Evolutionary conservation across 1,140 invertebrate species (phyloP), one percentile per base, ranked within the genome.

Genomic region (Eueides isabella): DNA sequence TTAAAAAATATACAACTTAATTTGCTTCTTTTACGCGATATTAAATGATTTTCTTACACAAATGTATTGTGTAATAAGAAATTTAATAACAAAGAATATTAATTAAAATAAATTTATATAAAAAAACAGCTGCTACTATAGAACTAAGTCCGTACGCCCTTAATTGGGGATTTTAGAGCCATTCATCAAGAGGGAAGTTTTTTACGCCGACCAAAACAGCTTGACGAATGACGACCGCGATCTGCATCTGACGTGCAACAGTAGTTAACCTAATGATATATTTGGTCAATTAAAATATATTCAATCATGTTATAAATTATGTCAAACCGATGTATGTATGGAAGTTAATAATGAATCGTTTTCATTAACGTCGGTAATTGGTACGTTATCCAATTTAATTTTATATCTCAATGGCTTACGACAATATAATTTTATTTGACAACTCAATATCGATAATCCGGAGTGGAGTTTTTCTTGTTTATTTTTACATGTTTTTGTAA

Each of bases 131-230:
- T 55, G 48, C 4, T 55, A 26, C 48, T 23, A 6, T 44, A 19
- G 28, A 5, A 63, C 28, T 63, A 29, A 16, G 23, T 14, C 55
- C 61, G 41, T 38, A 38, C 65, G 65, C 44, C 67, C 64, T 73
- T 73, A 73, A 73, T 73, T 73, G 71, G 71, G 31, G 71, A 67
- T 73, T 72, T 67, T 67, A 73, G 65, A n/a, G 67, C 23, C 71
- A 67, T 73, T 73, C 67, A 73, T 73, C 71, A 73, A 73, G 55
- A 19, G 65, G 31, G 48, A 41, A 41, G 65, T 67, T 73, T 73
- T 73, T 73, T 55, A 55, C 3, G 19, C 41, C 41, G 33, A n/a
- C 16, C 67, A 23, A 62, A 70, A 70, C 68, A 16, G 44, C 67
- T 72, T 66, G 71, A 72, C 71, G 64, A 38, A 72, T 65, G 64